Evolutionary conservation across 2,797 vertebrate genomes (phyloP).

Genomic region (Pangasius mekongensis): DNA sequence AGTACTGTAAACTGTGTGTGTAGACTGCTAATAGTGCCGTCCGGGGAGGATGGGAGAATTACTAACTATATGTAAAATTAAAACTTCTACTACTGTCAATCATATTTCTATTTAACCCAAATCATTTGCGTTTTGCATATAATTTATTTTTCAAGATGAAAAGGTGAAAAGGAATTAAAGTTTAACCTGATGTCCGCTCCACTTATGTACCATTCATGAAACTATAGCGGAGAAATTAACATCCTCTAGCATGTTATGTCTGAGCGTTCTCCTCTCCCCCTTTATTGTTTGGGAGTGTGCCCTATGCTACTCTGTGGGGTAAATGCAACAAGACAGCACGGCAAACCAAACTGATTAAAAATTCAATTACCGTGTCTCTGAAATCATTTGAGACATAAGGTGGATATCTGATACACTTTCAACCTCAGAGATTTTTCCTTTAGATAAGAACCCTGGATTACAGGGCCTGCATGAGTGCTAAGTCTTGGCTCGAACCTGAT

Average conservation of each 20-base stretch:
- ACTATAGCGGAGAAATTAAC: conserved; percentile 11
- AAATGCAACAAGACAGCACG: conserved; percentile 62
- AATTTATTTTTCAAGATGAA: neutral
- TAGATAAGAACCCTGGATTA: conserved; percentile 65
- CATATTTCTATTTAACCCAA: neutral
- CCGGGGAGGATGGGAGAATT: neutral
- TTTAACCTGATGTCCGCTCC: conserved; percentile 4
- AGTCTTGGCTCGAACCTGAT: conserved; percentile 44
- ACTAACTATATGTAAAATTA: neutral
- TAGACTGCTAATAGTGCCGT: neutral
- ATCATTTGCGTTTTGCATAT: neutral
- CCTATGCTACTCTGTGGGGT: neutral
- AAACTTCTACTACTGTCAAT: neutral
- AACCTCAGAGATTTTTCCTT: conserved; percentile 62
- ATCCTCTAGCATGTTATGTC: conserved; percentile 21
- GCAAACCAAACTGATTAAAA: conserved; percentile 73
- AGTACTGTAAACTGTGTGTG: neutral
- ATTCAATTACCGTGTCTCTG: conserved; percentile 72
- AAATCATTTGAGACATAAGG: conserved; percentile 62
- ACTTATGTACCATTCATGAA: neutral
- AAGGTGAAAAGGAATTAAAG: conserved; percentile 3
- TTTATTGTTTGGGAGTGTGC: conserved; percentile 28
- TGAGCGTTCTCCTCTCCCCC: neutral
- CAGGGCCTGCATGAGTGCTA: conserved; percentile 59
- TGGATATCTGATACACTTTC: conserved; percentile 70